phyloP scores from a whole-genome alignment of 1,140 invertebrate species.

The Anastrepha obliqua region DNA sequence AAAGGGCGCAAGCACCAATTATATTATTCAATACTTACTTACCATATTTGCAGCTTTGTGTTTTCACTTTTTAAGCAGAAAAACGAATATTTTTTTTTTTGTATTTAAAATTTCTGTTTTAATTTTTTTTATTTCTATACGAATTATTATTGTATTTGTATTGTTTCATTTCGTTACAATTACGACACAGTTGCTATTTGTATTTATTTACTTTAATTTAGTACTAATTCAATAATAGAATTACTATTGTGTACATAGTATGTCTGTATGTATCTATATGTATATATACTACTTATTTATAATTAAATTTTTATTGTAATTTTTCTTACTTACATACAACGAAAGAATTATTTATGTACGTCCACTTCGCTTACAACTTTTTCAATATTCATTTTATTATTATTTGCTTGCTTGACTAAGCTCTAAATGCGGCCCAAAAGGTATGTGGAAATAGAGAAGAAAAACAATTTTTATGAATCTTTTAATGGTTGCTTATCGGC shows the following conservation, averaged over 20 bases:
- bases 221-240: conserved; percentile 47
- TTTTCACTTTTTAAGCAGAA: no score
- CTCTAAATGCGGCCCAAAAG: neutral
- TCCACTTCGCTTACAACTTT: neutral
- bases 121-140: conserved; percentile 40
- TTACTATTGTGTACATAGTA: neutral
- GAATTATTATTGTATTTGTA: conserved; percentile 53
- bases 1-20: no score
- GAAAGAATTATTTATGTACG: neutral
- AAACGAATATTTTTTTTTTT: neutral
- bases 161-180: conserved; percentile 50
- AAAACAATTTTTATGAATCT: no score
- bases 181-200: conserved; percentile 43
- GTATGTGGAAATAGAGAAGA: neutral
- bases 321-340: conserved; percentile 6
- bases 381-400: neutral
- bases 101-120: conserved; percentile 46
- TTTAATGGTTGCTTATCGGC: no score
- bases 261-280: neutral
- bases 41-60: no score
- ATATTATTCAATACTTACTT: no score
- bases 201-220: conserved; percentile 35
- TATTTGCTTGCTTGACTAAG: conserved; percentile 28
- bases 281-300: conserved; percentile 3
- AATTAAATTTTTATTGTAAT: neutral